Conservation (phyloP, 1,140 invertebrate species). For the Pseudachorutes palmiensis region DNA sequence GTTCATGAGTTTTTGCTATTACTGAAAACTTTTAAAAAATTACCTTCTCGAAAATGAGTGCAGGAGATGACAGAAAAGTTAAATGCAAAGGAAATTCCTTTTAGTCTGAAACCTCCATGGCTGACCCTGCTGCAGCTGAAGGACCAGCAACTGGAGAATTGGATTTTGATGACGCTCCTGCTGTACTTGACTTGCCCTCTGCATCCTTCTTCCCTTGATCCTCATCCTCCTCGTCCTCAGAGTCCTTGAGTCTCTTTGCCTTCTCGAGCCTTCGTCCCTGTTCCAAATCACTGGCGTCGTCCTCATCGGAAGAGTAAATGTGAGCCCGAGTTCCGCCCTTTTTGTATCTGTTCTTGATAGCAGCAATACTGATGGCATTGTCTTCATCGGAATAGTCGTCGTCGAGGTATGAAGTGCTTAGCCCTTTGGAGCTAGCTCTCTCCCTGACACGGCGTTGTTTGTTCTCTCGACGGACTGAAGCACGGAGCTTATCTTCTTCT, state of each 20-base stretch:
- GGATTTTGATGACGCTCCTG: not conserved
- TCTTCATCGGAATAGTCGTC: conserved; percentile 69
- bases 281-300: conserved; percentile 29
- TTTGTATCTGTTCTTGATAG: conserved; percentile 93
- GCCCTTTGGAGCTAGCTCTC: conserved; percentile 51
- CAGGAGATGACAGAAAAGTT: too few species aligned
- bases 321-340: conserved; percentile 47
- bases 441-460: conserved; percentile 55
- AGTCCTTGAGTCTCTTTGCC: conserved; percentile 55
- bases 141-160: not conserved
- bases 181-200: not conserved
- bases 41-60: too few species aligned
- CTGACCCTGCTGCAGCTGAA: too few species aligned
- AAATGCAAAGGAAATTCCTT: too few species aligned
- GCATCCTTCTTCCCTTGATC: too few species aligned
- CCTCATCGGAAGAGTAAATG: conserved; percentile 87
- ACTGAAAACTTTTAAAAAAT: too few species aligned
- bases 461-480: conserved; percentile 66
- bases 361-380: conserved; percentile 78
- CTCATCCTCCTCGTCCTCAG: conserved; percentile 49
- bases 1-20: too few species aligned
- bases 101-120: too few species aligned
- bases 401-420: conserved; percentile 56
- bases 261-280: conserved; percentile 45
- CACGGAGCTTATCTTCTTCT: conserved; percentile 85